Base-by-base conservation (phyloP, 1,140 invertebrate species). In the Arctopsyche grandis region DNA sequence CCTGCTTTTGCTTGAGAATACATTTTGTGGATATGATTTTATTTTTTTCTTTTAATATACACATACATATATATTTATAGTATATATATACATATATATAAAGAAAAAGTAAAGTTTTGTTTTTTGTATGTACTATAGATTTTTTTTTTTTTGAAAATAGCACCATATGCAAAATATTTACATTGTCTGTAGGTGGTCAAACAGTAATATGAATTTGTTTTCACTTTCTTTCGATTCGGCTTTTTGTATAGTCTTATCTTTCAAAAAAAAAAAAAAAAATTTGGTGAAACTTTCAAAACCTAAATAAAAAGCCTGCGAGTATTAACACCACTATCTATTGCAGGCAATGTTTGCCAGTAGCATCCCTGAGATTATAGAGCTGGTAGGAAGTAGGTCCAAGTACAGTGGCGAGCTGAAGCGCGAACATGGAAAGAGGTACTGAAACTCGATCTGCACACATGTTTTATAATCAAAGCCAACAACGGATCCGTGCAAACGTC, bases 341-440 rank as follows among this genome's bases (percentile, higher is more conserved):
- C 94, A 96, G 95, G 95, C 95, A 91, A 96, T 96, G 91, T 96
- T 96, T 94, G 95, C 97, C 92, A 97, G 96, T 95, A 97, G 96
- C 93, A 97, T 98, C 91, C 97, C 97, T 87, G 97, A 98, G 93
- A 98, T 98, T 91, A 97, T 97, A 92, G 97, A 98, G 92, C 94
- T 98, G 91, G 95, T 98, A 93, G 96, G 96, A 91, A 96, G 94
- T 93, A 95, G 96, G 90, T 97, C 96, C 91, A 98, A 98, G 92
- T 98, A 98, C 92, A 95, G 95, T 91, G 97, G 97, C 88, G 94
- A 96, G 91, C 97, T 97, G 92, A 97, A 97, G 92, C 93, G 95
- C 90, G 96, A 98, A 92, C 96, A 97, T 88, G 96, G 96, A 93
- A 98, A 97, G 93, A 97, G 96, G 96, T 97, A 96, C 95, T 96